These are phyloP conservation scores for Uloborus plumipes DNA, from an alignment of 2,888 invertebrate species.

Conservation along the genomic window DNA sequence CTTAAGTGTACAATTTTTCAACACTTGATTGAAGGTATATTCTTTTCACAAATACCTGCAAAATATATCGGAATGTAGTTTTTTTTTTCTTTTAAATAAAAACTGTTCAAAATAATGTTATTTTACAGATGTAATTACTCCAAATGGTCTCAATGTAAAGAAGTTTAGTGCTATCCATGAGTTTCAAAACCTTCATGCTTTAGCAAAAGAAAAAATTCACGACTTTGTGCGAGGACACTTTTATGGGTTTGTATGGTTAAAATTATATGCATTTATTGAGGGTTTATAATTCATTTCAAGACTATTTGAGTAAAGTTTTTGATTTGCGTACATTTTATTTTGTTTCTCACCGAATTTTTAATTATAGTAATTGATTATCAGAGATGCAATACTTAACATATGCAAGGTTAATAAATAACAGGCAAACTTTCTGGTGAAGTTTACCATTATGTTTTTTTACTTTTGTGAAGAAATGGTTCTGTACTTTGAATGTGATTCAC, in stretches of 20 bases:
- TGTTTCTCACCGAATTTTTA: background rate
- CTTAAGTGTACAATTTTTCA: too few relatives aligned
- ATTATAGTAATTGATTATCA: background rate
- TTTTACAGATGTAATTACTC: constrained; percentile 88
- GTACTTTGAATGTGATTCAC: too few relatives aligned
- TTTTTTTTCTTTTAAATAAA: too few relatives aligned
- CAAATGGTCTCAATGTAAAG: constrained; percentile 97
- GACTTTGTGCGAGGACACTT: constrained; percentile 98
- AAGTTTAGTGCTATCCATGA: constrained; percentile 99
- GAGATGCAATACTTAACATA: background rate
- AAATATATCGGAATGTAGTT: too few relatives aligned
- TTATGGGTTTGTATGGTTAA: constrained; percentile 82
- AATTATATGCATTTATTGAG: background rate
- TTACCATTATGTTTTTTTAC: too few relatives aligned
- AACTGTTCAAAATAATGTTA: background rate
- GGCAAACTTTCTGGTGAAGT: too few relatives aligned
- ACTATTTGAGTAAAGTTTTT: constrained; percentile 28
- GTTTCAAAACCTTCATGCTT: constrained; percentile 97
- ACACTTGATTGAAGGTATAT: too few relatives aligned
- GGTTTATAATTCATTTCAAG: constrained; percentile 28
- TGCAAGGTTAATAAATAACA: too few relatives aligned
- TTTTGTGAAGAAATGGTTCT: too few relatives aligned
- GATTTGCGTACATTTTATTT: too few relatives aligned
- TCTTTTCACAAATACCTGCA: too few relatives aligned
- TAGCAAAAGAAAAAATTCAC: constrained; percentile 97